A percentile compares a stretch with the other conserved stretches of the same genome.
Conservation (phyloP, 2,888 invertebrate species). For the Dendrolimus pini region DNA sequence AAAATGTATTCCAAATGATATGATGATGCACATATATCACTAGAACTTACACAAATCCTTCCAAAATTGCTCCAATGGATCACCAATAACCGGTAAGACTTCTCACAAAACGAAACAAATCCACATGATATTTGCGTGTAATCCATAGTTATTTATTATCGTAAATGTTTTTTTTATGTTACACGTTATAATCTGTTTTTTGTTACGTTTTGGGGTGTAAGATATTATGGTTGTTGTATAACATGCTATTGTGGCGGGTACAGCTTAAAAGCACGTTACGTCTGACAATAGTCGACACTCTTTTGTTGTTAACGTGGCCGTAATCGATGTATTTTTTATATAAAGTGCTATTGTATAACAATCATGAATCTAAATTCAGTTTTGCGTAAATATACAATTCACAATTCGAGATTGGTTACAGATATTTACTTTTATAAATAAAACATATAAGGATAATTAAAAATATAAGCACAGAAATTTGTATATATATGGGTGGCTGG, state of each 20-base stretch:
- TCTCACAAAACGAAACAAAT: slow-evolving; percentile 15
- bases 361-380: too few species aligned
- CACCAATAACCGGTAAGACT: slow-evolving; percentile 20
- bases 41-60: neutral
- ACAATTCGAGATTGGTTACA: too few species aligned
- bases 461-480: too few species aligned
- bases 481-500: too few species aligned
- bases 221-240: slow-evolving; percentile 51
- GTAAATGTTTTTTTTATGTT: slow-evolving; percentile 41
- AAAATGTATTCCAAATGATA: too few species aligned
- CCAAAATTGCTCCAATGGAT: neutral
- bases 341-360: neutral
- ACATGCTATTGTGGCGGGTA: slow-evolving; percentile 49
- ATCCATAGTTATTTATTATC: slow-evolving; percentile 55
- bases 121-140: slow-evolving; percentile 37
- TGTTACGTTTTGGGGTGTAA: slow-evolving; percentile 39
- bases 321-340: slow-evolving; percentile 45
- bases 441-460: too few species aligned
- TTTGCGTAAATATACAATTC: too few species aligned
- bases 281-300: slow-evolving; percentile 38
- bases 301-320: slow-evolving; percentile 63
- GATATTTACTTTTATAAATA: too few species aligned
- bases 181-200: slow-evolving; percentile 47
- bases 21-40: too few species aligned
- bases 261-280: slow-evolving; percentile 36